Evolutionary conservation across 1,140 invertebrate species (phyloP).

Genomic region (Orussus abietinus): DNA sequence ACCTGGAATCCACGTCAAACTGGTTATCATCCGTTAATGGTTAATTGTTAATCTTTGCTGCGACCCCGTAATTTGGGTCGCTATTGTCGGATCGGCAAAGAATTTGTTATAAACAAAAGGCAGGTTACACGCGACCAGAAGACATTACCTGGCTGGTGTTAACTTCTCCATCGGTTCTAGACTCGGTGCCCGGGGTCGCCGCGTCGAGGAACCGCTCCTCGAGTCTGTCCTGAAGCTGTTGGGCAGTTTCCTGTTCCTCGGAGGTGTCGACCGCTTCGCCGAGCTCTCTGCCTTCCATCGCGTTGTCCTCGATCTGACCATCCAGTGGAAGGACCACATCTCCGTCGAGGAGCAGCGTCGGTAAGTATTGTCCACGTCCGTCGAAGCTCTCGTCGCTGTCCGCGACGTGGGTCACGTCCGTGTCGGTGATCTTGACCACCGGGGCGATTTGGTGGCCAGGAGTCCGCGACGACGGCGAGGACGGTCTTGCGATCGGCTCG

Average conservation of each 20-base stretch:
- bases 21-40: too few species aligned
- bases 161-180: conserved; percentile 62
- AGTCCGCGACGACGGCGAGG: conserved; percentile 44
- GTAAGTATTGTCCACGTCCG: conserved; percentile 34
- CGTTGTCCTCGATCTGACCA: conserved; percentile 46
- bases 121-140: too few species aligned
- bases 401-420: conserved; percentile 47
- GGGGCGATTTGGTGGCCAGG: conserved; percentile 38
- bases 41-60: too few species aligned
- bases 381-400: conserved; percentile 53
- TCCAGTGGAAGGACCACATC: conserved; percentile 47
- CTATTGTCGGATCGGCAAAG: too few species aligned
- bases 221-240: conserved; percentile 55
- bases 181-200: conserved; percentile 55
- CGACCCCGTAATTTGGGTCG: too few species aligned
- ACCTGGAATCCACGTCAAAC: too few species aligned
- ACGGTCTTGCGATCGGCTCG: conserved; percentile 64
- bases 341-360: conserved; percentile 42
- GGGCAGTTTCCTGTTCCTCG: conserved; percentile 42
- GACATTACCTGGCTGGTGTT: conserved; percentile 59
- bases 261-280: conserved; percentile 40
- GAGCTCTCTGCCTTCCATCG: conserved; percentile 46
- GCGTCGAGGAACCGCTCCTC: conserved; percentile 55
- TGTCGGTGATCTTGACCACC: conserved; percentile 49
- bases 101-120: too few species aligned